Percentiles rank a stretch among this genome's conserved stretches.
Conservation (phyloP, 1,140 invertebrate genomes). For the Nebria ingens region DNA sequence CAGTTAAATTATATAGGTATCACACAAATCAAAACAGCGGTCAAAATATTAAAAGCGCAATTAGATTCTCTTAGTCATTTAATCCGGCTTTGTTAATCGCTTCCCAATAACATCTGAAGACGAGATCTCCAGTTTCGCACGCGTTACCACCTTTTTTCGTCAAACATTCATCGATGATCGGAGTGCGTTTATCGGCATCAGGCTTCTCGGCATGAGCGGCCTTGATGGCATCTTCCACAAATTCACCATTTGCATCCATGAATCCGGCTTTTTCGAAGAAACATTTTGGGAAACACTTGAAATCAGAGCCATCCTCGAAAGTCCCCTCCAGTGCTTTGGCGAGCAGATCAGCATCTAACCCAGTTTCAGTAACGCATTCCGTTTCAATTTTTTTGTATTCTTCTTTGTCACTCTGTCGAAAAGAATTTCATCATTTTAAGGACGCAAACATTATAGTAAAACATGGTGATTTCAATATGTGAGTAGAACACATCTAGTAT, state of each 20-base stretch:
- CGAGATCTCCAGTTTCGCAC: conserved; percentile 36
- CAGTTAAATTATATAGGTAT: conserved; percentile 13
- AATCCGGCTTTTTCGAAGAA: conserved; percentile 30
- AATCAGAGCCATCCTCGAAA: conserved; percentile 24
- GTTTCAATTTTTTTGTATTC: conserved; percentile 18
- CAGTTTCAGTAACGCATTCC: conserved; percentile 26
- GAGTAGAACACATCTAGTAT: no score
- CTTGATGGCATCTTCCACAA: conserved; percentile 28
- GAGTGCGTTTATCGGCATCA: conserved; percentile 20
- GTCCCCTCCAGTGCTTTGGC: conserved; percentile 29
- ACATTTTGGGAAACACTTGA: conserved; percentile 30
- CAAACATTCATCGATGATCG: conserved; percentile 33
- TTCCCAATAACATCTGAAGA: conserved; percentile 39
- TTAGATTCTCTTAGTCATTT: no score
- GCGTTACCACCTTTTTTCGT: conserved; percentile 34
- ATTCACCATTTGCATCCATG: conserved; percentile 26
- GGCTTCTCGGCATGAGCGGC: conserved; percentile 25
- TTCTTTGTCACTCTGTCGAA: no score
- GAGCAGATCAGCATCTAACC: conserved; percentile 26
- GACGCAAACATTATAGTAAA: no score
- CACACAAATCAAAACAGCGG: conserved; percentile 11
- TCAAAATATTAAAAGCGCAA: neutral
- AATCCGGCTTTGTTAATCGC: conserved; percentile 20
- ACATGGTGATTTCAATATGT: no score
- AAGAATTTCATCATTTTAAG: no score